These are phyloP conservation scores for Trogon melanurus DNA, from an alignment of 2,113 vertebrate species.

Conservation along the genomic window DNA sequence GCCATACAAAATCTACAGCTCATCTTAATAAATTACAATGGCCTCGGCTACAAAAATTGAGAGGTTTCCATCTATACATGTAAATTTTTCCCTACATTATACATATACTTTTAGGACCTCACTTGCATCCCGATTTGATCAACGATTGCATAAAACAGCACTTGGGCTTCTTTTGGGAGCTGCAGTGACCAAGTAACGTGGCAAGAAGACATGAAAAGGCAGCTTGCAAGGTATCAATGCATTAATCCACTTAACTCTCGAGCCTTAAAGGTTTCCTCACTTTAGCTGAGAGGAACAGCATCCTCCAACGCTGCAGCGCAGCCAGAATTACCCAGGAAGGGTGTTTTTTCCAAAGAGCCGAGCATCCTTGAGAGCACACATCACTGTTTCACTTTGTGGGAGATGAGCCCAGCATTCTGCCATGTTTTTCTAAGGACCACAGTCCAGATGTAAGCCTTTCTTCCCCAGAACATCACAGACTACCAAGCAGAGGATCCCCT, in stretches of 20 bases:
- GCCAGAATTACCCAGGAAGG: background rate
- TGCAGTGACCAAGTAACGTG: background rate
- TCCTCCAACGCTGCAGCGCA: accelerated
- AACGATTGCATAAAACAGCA: background rate
- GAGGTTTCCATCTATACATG: background rate
- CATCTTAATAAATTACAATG: background rate
- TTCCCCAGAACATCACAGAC: background rate
- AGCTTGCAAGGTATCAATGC: background rate
- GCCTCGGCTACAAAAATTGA: background rate
- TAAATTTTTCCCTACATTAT: background rate
- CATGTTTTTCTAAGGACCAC: background rate
- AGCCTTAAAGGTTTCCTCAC: background rate
- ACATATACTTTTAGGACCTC: background rate
- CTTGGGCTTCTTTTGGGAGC: background rate
- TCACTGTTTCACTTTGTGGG: background rate
- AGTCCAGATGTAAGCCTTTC: background rate
- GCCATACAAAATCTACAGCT: background rate
- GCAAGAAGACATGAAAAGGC: background rate
- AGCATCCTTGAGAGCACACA: background rate
- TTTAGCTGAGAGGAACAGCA: background rate
- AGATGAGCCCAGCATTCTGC: background rate
- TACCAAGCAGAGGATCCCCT: background rate
- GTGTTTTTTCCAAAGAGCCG: background rate
- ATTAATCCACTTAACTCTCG: accelerated
- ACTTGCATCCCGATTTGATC: background rate